Evolutionary conservation across 2,888 invertebrate genomes (phyloP).

Genomic region (Pristionchus maxplancki): DNA sequence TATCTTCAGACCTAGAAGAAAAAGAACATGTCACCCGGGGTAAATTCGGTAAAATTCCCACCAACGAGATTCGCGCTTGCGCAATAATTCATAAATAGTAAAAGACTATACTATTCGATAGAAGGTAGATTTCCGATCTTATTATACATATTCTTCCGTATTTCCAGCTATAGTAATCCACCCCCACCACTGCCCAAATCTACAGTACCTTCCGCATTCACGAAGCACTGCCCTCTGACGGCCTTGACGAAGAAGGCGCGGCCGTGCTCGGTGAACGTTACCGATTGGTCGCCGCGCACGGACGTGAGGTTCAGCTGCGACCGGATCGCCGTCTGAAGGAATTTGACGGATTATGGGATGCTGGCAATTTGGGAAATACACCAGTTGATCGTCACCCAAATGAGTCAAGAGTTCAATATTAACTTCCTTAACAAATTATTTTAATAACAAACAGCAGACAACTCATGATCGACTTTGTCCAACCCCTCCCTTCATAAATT

Average conservation of each 20-base stretch:
- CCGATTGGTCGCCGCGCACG: constrained; percentile 13
- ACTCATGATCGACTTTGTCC: too few relatives aligned
- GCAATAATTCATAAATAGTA: too few relatives aligned
- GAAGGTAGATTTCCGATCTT: too few relatives aligned
- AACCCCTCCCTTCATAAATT: too few relatives aligned
- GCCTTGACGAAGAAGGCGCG: neutral
- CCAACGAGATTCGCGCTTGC: too few relatives aligned
- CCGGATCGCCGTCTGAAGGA: constrained; percentile 7
- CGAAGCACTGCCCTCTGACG: constrained; percentile 1
- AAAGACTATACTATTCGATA: too few relatives aligned
- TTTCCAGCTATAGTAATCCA: neutral
- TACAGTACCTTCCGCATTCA: constrained; percentile 6
- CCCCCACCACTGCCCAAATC: neutral
- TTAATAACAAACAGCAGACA: neutral
- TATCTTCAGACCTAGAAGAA: too few relatives aligned
- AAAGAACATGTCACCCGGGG: too few relatives aligned
- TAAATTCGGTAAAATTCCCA: too few relatives aligned
- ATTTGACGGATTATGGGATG: neutral
- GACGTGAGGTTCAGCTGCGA: constrained; percentile 36
- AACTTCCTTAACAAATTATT: neutral
- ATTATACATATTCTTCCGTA: too few relatives aligned
- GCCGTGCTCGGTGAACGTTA: constrained; percentile 42
- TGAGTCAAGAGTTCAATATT: neutral
- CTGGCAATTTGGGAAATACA: constrained; percentile 8
- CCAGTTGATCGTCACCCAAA: neutral